Evolutionary conservation across 1,140 invertebrate genomes (phyloP), one percentile per base, ranked within the genome.

Genomic region (Zaprionus vittiger): DNA sequence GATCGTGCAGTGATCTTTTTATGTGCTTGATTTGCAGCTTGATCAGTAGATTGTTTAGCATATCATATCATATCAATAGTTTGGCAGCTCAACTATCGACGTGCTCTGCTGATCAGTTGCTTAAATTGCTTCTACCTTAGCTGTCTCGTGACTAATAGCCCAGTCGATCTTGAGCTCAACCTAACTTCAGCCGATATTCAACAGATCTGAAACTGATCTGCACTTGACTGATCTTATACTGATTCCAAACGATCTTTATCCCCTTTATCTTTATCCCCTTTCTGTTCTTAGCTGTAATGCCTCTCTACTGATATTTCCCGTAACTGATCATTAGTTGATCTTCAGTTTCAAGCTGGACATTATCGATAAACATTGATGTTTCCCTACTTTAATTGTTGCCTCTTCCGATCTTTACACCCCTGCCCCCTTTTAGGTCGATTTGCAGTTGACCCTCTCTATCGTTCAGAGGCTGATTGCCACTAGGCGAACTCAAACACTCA

Each of bases 391-490:
- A 14, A 12, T 22, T 41, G 4, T 5, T 54, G 4, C 12, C n/a
- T n/a, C 34, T 7, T 31, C 1, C 1, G 24, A 28, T 28, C 28
- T 15, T 31, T 17, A 6, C 12, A 12, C 0, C 17, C 2, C 6
- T 31, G 12, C 5, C 15, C 4, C 15, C 3, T 0, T 65, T 79
- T 87, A 80, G 49, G 80, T 64, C 66, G 83, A 60, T 57, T 71
- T 69, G 41, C 38, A 75, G 70, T 83, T 75, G 54, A 75, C 79
- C 71, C 81, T 77, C 81, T 80, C 83, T 74, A 90, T 57, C 90
- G 83, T 80, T 60, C 83, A 80, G 52, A 77, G 77, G 74, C 66
- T 90, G 90, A 91, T 87, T 91, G 90, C 60, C 47, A 75, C 37
- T 77, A 44, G 54, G 11, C 26, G 73, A 75, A 71, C 49, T 61